Percentiles rank a stretch among this genome's conserved stretches.
phyloP scores from a whole-genome alignment of 1,140 invertebrate genomes.

The Calephelis virginiensis region DNA sequence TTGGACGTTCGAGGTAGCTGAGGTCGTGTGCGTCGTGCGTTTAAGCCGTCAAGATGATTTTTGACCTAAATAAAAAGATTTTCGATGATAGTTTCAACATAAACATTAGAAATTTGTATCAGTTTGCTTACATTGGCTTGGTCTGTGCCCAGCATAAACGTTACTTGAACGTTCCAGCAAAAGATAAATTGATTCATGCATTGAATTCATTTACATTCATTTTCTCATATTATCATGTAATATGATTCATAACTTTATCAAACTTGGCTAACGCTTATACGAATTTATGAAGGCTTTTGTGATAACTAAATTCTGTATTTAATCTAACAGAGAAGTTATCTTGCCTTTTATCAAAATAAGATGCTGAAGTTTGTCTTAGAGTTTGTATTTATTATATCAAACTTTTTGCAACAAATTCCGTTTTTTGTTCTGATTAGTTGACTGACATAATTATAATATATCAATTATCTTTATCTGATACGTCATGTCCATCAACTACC shows the following conservation, averaged over 20 bases:
- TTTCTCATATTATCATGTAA: not conserved
- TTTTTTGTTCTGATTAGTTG: not conserved
- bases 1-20: too few species aligned
- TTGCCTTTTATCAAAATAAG: slow-evolving; percentile 1
- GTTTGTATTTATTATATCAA: not conserved
- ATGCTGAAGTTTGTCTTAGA: not conserved
- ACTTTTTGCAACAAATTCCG: not conserved
- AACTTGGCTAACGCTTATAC: slow-evolving; percentile 11
- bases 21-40: too few species aligned
- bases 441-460: too few species aligned
- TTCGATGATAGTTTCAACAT: too few species aligned
- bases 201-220: slow-evolving; percentile 14
- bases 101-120: too few species aligned
- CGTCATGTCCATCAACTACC: too few species aligned
- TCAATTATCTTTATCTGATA: too few species aligned
- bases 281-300: not conserved
- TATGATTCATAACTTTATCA: slow-evolving; percentile 7
- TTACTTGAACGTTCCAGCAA: not conserved
- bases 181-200: slow-evolving; percentile 16
- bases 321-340: slow-evolving; percentile 2
- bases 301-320: not conserved
- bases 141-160: not conserved
- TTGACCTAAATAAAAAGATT: too few species aligned
- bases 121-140: too few species aligned
- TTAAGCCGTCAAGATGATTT: too few species aligned